phyloP scores from a whole-genome alignment of 2,888 invertebrate genomes.

The Leucoptera coffeella region DNA sequence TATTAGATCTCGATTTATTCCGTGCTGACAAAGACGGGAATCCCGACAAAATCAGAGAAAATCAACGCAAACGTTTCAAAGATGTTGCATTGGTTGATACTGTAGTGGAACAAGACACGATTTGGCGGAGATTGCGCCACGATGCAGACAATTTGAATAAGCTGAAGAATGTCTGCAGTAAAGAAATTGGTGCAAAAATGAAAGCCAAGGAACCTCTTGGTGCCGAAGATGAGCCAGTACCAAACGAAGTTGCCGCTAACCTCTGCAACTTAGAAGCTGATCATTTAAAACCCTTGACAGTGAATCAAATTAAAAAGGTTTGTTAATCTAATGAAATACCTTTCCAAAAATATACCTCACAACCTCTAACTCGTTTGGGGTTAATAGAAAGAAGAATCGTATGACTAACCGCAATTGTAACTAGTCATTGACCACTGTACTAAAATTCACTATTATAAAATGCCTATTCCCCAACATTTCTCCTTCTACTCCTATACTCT shows the following conservation, averaged over 20 bases:
- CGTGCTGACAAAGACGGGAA: conserved; percentile 93
- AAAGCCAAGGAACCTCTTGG: conserved; percentile 77
- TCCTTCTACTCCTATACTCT: too few relatives aligned
- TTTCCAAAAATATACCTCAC: conserved; percentile 2
- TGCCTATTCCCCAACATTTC: too few relatives aligned
- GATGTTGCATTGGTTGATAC: conserved; percentile 86
- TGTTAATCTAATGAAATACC: conserved; percentile 6
- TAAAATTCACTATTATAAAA: too few relatives aligned
- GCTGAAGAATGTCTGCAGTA: conserved; percentile 93
- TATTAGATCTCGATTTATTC: conserved; percentile 93
- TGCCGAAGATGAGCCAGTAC: conserved; percentile 54
- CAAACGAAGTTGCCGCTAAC: conserved; percentile 50
- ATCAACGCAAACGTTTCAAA: conserved; percentile 89
- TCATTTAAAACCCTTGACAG: conserved; percentile 67
- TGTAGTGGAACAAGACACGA: conserved; percentile 81
- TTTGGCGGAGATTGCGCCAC: conserved; percentile 89
- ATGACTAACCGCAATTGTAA: too few relatives aligned
- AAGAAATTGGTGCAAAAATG: conserved; percentile 96
- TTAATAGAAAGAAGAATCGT: too few relatives aligned
- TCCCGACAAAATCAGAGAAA: conserved; percentile 85
- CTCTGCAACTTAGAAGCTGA: conserved; percentile 68
- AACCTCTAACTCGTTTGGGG: too few relatives aligned
- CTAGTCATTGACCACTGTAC: too few relatives aligned
- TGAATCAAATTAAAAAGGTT: conserved; percentile 86
- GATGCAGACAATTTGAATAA: conserved; percentile 93